Base-by-base conservation (phyloP, 1,140 invertebrate genomes). In the Euura saliciscinereae region DNA sequence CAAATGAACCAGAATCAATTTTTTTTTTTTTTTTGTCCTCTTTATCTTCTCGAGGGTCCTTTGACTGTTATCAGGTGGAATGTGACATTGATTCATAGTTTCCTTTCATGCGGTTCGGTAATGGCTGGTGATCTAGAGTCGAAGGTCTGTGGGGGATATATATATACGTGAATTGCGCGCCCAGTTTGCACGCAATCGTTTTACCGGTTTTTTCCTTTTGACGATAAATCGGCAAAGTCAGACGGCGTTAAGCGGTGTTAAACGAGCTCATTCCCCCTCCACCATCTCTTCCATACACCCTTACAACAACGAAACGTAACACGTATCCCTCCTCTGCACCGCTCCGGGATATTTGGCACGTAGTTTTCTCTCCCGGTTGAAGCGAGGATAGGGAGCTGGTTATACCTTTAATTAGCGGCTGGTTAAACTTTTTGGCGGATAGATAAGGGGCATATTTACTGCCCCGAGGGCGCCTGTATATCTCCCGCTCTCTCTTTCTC, bases 391-490 rank as follows among this genome's bases (percentile, higher is more conserved):
- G 51, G 71, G 13, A 45, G 65, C 64, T 71, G 76, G 71, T 76
- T 80, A 80, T 78, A 80, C 79, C 81, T 80, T 82, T 81, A 82
- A 82, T 82, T 82, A 82, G 77, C 78, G 75, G 77, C 75, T 74
- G 73, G 74, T 73, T 80, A 68, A 82, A 82, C 81, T 79, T 82
- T 82, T 82, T 79, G 79, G 79, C 74, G 74, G 71, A 82, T 80
- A 82, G 81, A 82, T 82, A 82, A 82, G 78, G 28, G 77, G 79
- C 79, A 80, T 82, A 82, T 82, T 80, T 79, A 79, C 77, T 80
- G 74, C 78, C 51, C 51, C 13, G 66, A 28, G 28, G 28, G 28
- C 28, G 28, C 28, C 28, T 28, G 28, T 28, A 28, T 28, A 28
- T 28, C 28, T 28, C 74, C 78, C 77, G 46, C 68, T n/a, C 6